Evolutionary conservation across 2,888 invertebrate species (phyloP).

Genomic region (Hartigia nigra): DNA sequence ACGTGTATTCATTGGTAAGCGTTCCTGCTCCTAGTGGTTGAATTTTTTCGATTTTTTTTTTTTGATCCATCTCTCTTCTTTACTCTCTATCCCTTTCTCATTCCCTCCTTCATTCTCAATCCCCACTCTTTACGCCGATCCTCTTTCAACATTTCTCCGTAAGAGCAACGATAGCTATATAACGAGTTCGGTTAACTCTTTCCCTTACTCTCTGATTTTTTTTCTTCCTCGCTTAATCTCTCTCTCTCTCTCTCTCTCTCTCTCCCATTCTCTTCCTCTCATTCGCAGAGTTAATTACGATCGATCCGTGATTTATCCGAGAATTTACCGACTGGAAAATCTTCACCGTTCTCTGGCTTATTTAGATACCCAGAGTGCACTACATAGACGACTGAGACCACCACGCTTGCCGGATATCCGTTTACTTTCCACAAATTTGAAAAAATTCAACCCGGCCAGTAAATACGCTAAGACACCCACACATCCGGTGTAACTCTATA

Average conservation of each 20-base stretch:
- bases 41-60: slow-evolving; percentile 10
- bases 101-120: neutral
- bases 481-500: neutral
- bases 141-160: neutral
- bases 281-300: slow-evolving; percentile 22
- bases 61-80: neutral
- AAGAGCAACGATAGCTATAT: neutral
- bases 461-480: neutral
- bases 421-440: neutral
- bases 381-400: neutral
- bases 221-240: neutral
- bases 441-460: neutral
- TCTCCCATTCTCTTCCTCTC: neutral
- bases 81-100: neutral
- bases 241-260: neutral
- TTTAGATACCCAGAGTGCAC: neutral
- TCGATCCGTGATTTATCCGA: slow-evolving; percentile 19
- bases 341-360: neutral
- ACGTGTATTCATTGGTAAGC: slow-evolving; percentile 12
- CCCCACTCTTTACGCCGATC: neutral
- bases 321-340: neutral
- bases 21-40: slow-evolving; percentile 4
- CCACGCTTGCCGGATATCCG: neutral
- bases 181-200: neutral
- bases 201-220: neutral